A percentile compares a stretch with the other conserved stretches of the same genome.
Conservation (phyloP, 2,113 vertebrate genomes). For the Megaleporinus macrocephalus region DNA sequence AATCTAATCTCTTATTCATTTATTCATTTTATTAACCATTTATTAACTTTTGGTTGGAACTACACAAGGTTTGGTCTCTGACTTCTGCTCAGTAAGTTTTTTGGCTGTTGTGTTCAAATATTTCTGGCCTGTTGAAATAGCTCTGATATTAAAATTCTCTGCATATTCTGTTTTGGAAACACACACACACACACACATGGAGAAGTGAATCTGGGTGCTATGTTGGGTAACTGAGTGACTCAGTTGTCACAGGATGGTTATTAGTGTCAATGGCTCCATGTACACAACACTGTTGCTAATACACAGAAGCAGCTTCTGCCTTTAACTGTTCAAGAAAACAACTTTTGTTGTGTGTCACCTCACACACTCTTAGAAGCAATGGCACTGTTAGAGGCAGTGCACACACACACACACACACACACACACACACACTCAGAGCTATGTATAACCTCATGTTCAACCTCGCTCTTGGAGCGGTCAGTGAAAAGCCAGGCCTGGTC, state of each 20-base stretch:
- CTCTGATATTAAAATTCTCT: too few species aligned
- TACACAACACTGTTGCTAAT: slow-evolving; percentile 39
- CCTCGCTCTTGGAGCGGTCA: not conserved
- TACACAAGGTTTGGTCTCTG: too few species aligned
- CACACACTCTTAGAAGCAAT: not conserved
- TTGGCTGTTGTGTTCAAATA: too few species aligned
- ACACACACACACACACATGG: slow-evolving; percentile 41
- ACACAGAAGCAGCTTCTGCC: not conserved
- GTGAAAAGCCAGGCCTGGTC: not conserved
- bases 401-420: slow-evolving; percentile 22
- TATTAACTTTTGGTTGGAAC: too few species aligned
- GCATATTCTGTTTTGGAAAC: too few species aligned
- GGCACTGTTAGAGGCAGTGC: not conserved
- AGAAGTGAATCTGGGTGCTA: slow-evolving; percentile 45
- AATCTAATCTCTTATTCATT: too few species aligned
- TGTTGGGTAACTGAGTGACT: slow-evolving; percentile 63
- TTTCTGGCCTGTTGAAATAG: too few species aligned
- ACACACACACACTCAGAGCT: slow-evolving; percentile 15
- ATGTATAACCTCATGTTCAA: not conserved
- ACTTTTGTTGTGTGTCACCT: not conserved
- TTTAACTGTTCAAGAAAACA: not conserved
- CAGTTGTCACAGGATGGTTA: slow-evolving; percentile 60
- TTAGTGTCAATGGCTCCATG: not conserved
- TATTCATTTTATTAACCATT: too few species aligned
- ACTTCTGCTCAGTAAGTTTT: too few species aligned